Evolutionary conservation across 2,113 vertebrate species (phyloP).

Genomic region (Crotophaga sulcirostris): DNA sequence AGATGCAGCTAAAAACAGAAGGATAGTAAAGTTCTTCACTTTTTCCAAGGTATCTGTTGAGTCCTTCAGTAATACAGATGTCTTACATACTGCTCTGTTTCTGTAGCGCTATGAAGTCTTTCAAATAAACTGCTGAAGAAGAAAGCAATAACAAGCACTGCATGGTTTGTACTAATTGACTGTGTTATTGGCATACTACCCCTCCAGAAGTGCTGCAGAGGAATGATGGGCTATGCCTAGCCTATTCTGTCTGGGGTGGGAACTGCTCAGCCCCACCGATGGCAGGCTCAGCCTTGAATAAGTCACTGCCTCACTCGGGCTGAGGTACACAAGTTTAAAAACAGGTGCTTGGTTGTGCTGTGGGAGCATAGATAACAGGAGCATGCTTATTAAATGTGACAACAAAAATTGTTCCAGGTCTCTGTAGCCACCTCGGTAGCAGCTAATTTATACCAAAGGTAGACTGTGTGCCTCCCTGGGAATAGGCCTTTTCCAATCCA

Average conservation of each 20-base stretch:
- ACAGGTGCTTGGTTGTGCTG: neutral
- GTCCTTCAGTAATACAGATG: neutral
- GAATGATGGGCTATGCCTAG: neutral
- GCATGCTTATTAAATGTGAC: neutral
- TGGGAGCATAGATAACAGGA: fast-evolving
- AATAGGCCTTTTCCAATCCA: neutral
- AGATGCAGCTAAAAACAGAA: neutral
- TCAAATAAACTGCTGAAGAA: neutral
- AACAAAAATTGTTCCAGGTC: neutral
- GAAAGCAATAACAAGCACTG: neutral
- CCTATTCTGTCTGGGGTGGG: neutral
- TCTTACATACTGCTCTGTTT: neutral
- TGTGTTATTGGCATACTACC: neutral
- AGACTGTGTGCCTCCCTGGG: neutral
- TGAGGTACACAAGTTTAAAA: neutral
- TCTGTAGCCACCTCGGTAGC: neutral
- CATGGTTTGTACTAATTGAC: neutral
- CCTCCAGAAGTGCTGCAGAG: neutral
- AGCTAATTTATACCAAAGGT: neutral
- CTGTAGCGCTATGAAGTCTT: neutral
- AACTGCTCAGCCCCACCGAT: neutral
- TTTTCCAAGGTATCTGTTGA: neutral
- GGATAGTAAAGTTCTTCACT: neutral
- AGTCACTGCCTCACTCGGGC: neutral
- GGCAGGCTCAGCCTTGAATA: neutral